These are phyloP conservation scores for Ochropacha duplaris DNA, from an alignment of 2,888 invertebrate genomes.

Conservation along the genomic window DNA sequence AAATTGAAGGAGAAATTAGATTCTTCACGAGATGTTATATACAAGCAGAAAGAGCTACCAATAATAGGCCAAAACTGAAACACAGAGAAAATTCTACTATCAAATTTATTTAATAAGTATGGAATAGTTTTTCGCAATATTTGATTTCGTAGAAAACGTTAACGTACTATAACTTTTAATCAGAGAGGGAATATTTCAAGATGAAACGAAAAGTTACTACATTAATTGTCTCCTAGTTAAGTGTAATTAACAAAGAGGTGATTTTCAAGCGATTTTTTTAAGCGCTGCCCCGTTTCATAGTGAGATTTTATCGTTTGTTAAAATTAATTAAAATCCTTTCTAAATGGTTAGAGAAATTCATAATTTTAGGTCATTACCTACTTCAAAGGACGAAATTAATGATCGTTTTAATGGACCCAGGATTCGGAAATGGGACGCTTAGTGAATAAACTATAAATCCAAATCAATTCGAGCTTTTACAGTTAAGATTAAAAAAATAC, in stretches of 20 bases:
- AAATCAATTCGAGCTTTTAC: neutral
- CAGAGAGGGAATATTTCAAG: neutral
- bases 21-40: conserved; percentile 49
- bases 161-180: neutral
- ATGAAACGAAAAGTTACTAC: neutral
- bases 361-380: neutral
- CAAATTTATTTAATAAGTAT: too few species aligned
- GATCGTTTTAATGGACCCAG: neutral
- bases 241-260: neutral
- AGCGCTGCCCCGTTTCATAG: neutral
- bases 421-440: neutral
- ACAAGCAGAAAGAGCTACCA: conserved; percentile 12
- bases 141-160: neutral
- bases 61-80: neutral
- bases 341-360: neutral
- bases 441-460: neutral
- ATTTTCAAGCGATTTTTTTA: neutral
- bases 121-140: neutral
- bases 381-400: neutral
- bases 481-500: neutral
- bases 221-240: neutral
- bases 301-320: neutral
- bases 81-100: too few species aligned
- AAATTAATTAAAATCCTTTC: neutral
- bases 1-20: conserved; percentile 69